A percentile compares a stretch with the other conserved stretches of the same genome.
These are phyloP conservation scores for Rhorus exstirpatorius DNA, from an alignment of 2,888 invertebrate genomes.

Conservation along the genomic window DNA sequence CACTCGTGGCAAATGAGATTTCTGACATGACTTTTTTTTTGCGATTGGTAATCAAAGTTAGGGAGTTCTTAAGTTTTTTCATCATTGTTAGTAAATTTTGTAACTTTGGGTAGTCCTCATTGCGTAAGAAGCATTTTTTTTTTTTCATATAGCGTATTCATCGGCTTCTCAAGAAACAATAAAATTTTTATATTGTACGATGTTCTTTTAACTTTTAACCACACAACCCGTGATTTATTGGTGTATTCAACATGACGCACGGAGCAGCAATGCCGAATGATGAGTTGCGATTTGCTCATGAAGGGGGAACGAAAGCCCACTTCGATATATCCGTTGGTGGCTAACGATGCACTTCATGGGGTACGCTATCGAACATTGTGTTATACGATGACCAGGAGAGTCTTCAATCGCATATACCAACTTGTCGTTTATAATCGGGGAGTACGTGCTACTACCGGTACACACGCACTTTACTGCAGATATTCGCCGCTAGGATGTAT, in stretches of 20 bases:
- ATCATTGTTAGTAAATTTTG: too few relatives aligned
- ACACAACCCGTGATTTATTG: conserved; percentile 5
- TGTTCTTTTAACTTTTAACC: not conserved
- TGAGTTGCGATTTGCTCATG: conserved; percentile 36
- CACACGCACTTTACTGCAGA: conserved; percentile 25
- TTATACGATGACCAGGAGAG: conserved; percentile 43
- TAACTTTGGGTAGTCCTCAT: too few relatives aligned
- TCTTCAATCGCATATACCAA: conserved; percentile 41
- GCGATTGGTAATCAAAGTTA: not conserved
- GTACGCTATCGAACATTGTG: conserved; percentile 29
- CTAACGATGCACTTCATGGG: conserved; percentile 51
- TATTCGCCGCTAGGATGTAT: conserved; percentile 1
- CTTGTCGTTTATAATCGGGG: conserved; percentile 40
- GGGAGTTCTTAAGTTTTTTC: not conserved
- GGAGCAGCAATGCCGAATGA: conserved; percentile 17
- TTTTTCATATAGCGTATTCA: too few relatives aligned
- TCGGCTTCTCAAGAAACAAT: too few relatives aligned
- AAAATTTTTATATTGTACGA: too few relatives aligned
- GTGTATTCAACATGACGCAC: conserved; percentile 7
- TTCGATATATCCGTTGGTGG: conserved; percentile 30
- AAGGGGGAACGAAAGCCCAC: conserved; percentile 43
- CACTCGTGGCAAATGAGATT: not conserved
- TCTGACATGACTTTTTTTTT: not conserved
- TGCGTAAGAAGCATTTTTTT: too few relatives aligned
- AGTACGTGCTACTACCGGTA: conserved; percentile 19